Evolutionary conservation across 1,140 invertebrate species (phyloP).

Genomic region (Aphelenchoides fujianensis): DNA sequence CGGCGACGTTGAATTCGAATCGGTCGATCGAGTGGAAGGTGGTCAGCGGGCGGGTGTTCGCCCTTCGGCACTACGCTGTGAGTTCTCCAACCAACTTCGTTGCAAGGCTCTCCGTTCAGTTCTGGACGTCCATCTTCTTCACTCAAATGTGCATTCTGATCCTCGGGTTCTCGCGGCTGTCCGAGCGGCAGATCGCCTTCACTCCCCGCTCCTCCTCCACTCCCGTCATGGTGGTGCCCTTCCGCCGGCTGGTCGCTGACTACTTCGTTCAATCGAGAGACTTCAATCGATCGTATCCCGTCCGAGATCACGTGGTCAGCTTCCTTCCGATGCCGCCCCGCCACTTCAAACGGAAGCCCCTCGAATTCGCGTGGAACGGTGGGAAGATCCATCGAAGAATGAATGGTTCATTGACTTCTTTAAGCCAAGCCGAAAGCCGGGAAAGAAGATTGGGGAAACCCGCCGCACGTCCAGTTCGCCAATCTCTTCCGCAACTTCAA

Average conservation of each 20-base stretch:
- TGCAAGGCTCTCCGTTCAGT: slow-evolving; percentile 29
- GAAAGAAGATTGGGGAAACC: neutral
- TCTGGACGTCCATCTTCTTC: slow-evolving; percentile 41
- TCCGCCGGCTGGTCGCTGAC: neutral
- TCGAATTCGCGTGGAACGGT: neutral
- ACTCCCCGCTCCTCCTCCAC: neutral
- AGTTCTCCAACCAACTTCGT: neutral
- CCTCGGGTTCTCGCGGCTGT: slow-evolving; percentile 17
- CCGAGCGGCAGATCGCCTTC: neutral
- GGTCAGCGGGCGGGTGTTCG: neutral
- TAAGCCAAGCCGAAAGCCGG: no score
- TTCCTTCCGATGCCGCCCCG: neutral
- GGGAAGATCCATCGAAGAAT: neutral
- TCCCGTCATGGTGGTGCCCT: neutral
- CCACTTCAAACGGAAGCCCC: neutral
- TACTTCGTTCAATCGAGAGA: neutral
- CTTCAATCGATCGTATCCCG: neutral
- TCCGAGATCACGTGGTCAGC: neutral
- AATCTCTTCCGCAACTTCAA: neutral
- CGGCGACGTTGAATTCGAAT: slow-evolving; percentile 26
- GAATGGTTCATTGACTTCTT: neutral
- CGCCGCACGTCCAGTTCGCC: neutral
- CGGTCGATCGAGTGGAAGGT: slow-evolving; percentile 10
- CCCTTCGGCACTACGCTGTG: neutral
- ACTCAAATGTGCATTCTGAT: slow-evolving; percentile 23